Percentiles rank a stretch among this genome's conserved stretches.
phyloP scores from a whole-genome alignment of 2,797 vertebrate genomes.

The Galagoides demidoff region DNA sequence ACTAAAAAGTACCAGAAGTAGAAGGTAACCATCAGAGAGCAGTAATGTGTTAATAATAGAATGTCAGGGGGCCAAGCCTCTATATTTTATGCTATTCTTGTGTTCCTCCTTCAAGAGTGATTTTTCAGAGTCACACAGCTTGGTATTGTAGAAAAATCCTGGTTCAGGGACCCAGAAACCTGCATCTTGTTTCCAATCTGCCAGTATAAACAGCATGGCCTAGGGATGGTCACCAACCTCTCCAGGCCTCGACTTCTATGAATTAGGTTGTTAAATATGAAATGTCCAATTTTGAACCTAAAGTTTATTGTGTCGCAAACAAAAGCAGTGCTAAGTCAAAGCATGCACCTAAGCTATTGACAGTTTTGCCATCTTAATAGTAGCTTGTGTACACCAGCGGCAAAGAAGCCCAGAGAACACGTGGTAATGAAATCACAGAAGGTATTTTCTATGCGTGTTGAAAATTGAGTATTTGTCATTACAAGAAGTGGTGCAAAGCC shows the following conservation, averaged over 20 bases:
- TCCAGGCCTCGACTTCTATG: background rate
- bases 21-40: background rate
- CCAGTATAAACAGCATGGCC: background rate
- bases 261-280: no score
- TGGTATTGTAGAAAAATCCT: background rate
- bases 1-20: background rate
- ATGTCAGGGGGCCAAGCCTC: background rate
- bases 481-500: no score
- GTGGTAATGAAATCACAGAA: no score
- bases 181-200: background rate
- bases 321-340: no score
- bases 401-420: no score
- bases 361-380: no score
- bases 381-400: no score
- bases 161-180: background rate
- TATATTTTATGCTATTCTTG: background rate
- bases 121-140: background rate
- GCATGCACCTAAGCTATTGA: no score
- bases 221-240: background rate
- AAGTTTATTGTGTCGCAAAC: no score
- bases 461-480: no score
- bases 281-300: no score
- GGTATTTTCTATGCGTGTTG: no score
- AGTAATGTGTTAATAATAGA: background rate
- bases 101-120: background rate